A percentile compares a stretch with the other conserved stretches of the same genome.
phyloP scores from a whole-genome alignment of 2,888 invertebrate species.

The Allygus modestus region DNA sequence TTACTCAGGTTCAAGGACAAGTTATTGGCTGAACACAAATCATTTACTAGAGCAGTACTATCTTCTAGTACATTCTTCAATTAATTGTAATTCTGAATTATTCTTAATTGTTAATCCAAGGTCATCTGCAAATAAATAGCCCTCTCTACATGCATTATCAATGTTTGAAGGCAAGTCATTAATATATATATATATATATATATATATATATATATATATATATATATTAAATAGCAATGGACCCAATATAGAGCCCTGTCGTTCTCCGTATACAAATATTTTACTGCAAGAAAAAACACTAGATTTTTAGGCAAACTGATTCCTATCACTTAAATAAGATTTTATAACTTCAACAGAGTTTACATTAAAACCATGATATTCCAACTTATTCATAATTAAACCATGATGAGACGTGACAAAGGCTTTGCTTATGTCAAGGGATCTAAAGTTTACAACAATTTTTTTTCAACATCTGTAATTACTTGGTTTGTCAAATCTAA shows the following conservation, averaged over 20 bases:
- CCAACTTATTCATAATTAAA: background rate
- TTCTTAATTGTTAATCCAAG: constrained; percentile 7
- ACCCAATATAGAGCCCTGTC: constrained; percentile 1
- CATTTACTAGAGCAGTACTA: background rate
- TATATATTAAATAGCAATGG: constrained; percentile 2
- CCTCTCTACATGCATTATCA: constrained; percentile 8
- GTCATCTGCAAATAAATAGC: constrained; percentile 45
- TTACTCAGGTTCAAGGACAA: constrained; percentile 25
- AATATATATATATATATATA: constrained; percentile 7
- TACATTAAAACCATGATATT: background rate
- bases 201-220: too few species aligned
- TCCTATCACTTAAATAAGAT: constrained; percentile 26
- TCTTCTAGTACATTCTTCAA: background rate
- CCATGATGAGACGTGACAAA: background rate
- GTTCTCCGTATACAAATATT: background rate
- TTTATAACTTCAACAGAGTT: background rate
- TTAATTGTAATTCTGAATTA: background rate
- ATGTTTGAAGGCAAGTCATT: constrained; percentile 26
- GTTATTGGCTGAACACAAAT: constrained; percentile 30
- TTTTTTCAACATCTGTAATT: background rate
- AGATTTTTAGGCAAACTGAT: constrained; percentile 16
- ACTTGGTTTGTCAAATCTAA: background rate
- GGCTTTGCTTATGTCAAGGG: background rate
- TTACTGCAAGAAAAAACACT: background rate
- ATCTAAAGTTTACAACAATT: background rate